Conservation (phyloP, 1,140 invertebrate genomes). For the Meloidogyne hapla region DNA sequence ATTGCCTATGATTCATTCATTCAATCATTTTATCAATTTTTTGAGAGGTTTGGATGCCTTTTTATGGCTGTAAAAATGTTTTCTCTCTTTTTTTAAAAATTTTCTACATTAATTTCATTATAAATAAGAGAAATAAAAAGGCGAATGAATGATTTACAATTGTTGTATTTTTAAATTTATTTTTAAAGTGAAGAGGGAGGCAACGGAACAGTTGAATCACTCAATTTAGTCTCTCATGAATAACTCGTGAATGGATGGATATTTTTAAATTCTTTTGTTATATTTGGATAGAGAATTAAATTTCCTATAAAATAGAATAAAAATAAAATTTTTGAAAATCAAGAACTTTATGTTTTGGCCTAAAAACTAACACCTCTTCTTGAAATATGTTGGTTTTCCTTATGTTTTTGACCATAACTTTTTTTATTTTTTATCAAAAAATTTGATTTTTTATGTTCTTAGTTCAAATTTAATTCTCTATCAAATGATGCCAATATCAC, state of each 20-base stretch:
- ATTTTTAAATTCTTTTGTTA: background rate
- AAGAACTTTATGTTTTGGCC: background rate
- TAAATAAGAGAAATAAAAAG: background rate
- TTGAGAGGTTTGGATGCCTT: background rate
- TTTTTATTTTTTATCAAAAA: background rate
- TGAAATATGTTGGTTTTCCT: background rate
- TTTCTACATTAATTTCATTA: background rate
- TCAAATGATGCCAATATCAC: background rate
- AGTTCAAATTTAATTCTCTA: background rate
- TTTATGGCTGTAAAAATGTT: slow-evolving; percentile 6
- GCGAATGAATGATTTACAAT: background rate
- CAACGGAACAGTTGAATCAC: background rate
- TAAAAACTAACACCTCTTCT: background rate
- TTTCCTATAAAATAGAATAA: background rate
- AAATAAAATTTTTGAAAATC: background rate
- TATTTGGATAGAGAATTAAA: background rate
- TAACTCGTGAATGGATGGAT: background rate
- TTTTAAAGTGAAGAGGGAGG: background rate
- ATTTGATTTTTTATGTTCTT: background rate
- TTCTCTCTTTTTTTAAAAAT: background rate
- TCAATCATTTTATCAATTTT: too few species aligned
- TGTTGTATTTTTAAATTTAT: background rate
- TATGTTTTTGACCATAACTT: background rate
- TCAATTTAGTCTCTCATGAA: background rate
- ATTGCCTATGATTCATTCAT: too few species aligned